Percentiles rank a stretch among this genome's conserved stretches.
Conservation (phyloP, 2,888 invertebrate species). For the Oegoconia quadripuncta region DNA sequence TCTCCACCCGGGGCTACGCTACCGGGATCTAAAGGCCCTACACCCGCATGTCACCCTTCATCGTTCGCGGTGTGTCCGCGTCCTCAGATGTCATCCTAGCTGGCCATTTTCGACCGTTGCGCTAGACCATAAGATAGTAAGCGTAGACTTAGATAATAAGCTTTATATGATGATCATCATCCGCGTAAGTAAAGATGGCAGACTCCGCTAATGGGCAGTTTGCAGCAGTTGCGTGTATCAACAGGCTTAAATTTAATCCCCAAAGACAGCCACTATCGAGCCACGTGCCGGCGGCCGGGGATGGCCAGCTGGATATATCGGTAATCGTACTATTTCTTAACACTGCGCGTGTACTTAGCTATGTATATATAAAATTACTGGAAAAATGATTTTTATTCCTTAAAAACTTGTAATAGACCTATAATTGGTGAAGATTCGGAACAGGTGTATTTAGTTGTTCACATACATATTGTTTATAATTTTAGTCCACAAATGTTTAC, state of each 20-base stretch:
- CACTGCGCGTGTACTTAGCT: constrained; percentile 37
- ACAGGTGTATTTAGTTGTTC: too few relatives aligned
- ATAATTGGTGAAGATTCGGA: too few relatives aligned
- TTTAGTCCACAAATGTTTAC: too few relatives aligned
- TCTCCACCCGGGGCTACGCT: constrained; percentile 33
- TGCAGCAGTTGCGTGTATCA: background rate
- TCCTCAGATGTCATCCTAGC: constrained; percentile 32
- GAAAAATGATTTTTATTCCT: constrained; percentile 15
- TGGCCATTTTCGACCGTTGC: constrained; percentile 42
- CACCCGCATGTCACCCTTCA: constrained; percentile 18
- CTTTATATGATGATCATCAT: too few relatives aligned
- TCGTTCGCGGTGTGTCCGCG: constrained; percentile 20
- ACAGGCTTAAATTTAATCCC: too few relatives aligned
- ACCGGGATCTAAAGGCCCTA: constrained; percentile 40
- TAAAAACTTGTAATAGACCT: too few relatives aligned
- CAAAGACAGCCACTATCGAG: too few relatives aligned
- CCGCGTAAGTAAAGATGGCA: too few relatives aligned
- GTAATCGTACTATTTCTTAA: constrained; percentile 28
- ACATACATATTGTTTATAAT: background rate
- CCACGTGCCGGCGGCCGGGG: constrained; percentile 25
- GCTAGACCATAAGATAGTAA: constrained; percentile 10
- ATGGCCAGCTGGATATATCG: constrained; percentile 46
- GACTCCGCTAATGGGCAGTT: too few relatives aligned
- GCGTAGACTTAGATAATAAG: too few relatives aligned
- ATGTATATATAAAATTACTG: constrained; percentile 55